Evolutionary conservation across 1,140 invertebrate species (phyloP).

Genomic region (Dendrolimus punctatus): DNA sequence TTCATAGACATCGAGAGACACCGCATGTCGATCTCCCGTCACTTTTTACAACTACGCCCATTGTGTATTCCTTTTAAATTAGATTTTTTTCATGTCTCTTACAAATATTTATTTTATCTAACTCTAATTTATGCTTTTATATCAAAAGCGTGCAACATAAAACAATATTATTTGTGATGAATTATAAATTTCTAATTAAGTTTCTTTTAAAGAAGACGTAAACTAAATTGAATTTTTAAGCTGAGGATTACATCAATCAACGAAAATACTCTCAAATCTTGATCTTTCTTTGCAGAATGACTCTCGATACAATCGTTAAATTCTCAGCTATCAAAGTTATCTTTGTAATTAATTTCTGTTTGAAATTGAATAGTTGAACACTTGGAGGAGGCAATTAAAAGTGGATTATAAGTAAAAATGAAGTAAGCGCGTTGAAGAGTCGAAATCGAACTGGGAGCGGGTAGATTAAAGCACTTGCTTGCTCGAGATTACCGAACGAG

Average conservation of each 20-base stretch:
- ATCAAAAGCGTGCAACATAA: no score
- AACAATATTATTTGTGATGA: no score
- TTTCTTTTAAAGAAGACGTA: constrained; percentile 6
- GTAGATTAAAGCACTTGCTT: constrained; percentile 63
- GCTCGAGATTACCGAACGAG: constrained; percentile 53
- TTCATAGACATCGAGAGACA: constrained; percentile 22
- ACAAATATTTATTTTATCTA: no score
- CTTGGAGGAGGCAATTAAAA: constrained; percentile 60
- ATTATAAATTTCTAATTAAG: neutral
- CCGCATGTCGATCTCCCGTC: constrained; percentile 14
- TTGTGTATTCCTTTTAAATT: no score
- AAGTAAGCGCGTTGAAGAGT: constrained; percentile 59
- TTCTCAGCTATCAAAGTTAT: constrained; percentile 47
- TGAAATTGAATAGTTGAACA: constrained; percentile 53
- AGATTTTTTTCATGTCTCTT: no score
- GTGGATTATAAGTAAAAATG: constrained; percentile 67
- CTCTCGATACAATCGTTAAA: constrained; percentile 53
- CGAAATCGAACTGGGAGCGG: constrained; percentile 53
- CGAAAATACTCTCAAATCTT: constrained; percentile 37
- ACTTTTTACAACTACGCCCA: constrained; percentile 3
- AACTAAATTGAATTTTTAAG: constrained; percentile 39
- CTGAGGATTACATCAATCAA: constrained; percentile 41
- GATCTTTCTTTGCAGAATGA: constrained; percentile 51
- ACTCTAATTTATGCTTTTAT: no score
- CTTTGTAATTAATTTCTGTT: constrained; percentile 57